phyloP scores from a whole-genome alignment of 2,797 vertebrate genomes.

The Chaenodraco wilsoni region DNA sequence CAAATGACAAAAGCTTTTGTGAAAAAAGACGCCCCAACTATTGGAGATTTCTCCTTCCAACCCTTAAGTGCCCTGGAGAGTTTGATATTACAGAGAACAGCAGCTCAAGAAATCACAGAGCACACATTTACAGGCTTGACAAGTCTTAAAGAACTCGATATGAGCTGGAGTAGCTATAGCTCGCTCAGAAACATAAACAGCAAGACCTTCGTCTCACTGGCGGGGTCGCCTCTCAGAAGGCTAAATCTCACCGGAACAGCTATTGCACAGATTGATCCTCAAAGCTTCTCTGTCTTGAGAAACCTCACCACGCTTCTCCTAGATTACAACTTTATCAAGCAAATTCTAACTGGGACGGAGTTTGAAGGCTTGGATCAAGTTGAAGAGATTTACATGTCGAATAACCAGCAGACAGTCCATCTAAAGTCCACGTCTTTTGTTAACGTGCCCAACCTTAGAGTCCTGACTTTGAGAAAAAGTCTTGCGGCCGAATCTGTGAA shows the following conservation, averaged over 20 bases:
- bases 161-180: conserved; percentile 80
- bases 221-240: conserved; percentile 83
- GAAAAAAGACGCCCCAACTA: conserved; percentile 70
- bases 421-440: conserved; percentile 86
- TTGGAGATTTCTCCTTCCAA: conserved; percentile 89
- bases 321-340: conserved; percentile 89
- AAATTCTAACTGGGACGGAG: conserved; percentile 88
- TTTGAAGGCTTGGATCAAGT: conserved; percentile 87
- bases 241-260: conserved; percentile 89
- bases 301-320: conserved; percentile 88
- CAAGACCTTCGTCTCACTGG: conserved; percentile 88
- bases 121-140: conserved; percentile 88
- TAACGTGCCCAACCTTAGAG: conserved; percentile 82
- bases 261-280: conserved; percentile 78
- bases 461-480: conserved; percentile 86
- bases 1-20: conserved; percentile 82
- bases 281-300: conserved; percentile 85
- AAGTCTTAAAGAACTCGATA: conserved; percentile 84
- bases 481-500: conserved; percentile 78
- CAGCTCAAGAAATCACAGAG: conserved; percentile 75
- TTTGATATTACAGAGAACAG: conserved; percentile 85
- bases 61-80: conserved; percentile 83
- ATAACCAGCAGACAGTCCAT: conserved; percentile 83
- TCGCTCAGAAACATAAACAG: conserved; percentile 83
- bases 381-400: conserved; percentile 86